Percentiles rank a stretch among this genome's conserved stretches.
phyloP scores from a whole-genome alignment of 2,113 vertebrate species.

The Hemicordylus capensis region DNA sequence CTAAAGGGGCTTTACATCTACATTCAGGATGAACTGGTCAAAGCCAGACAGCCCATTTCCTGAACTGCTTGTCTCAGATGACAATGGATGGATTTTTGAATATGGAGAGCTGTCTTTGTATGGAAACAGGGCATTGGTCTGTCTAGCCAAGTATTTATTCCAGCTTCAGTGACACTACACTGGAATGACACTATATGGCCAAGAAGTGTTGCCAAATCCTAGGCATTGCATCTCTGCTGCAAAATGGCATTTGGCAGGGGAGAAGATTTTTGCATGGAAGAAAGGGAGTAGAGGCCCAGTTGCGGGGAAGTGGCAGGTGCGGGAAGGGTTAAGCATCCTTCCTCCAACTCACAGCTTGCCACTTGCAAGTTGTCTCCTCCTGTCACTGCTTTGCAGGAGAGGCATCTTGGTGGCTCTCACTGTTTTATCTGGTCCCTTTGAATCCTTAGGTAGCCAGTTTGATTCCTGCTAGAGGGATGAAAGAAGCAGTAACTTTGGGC shows the following conservation, averaged over 20 bases:
- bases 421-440: no score
- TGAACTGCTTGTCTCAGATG: not conserved
- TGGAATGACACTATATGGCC: not conserved
- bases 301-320: not conserved
- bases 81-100: not conserved
- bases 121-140: no score
- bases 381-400: not conserved
- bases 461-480: no score
- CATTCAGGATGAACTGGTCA: not conserved
- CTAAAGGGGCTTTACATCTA: no score
- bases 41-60: not conserved
- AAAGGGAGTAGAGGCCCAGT: not conserved
- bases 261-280: not conserved
- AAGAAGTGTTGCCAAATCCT: not conserved
- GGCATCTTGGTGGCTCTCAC: no score
- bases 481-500: no score
- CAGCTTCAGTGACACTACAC: no score
- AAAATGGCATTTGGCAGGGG: not conserved
- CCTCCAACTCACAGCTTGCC: not conserved
- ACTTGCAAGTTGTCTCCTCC: not conserved
- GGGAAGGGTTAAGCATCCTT: not conserved
- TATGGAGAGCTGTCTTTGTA: not conserved
- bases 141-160: no score
- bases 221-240: not conserved
- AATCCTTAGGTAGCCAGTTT: no score